Conservation (phyloP, 2,888 invertebrate species). For the Ochlodes sylvanus region DNA sequence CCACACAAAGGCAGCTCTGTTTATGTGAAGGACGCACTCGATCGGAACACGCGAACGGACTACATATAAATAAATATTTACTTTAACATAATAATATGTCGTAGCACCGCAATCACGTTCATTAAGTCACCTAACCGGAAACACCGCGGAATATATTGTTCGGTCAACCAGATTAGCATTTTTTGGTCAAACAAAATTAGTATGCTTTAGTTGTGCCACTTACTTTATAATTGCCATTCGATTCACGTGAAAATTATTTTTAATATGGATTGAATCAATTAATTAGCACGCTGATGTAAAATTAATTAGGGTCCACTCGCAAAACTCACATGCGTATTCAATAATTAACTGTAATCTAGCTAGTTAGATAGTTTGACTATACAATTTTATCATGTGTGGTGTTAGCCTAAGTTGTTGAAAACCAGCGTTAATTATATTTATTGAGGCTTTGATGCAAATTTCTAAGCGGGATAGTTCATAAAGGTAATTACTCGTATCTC, state of each 20-base stretch:
- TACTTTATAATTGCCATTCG: background rate
- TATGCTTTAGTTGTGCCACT: background rate
- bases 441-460: constrained; percentile 70
- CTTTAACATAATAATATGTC: constrained; percentile 23
- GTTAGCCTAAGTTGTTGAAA: constrained; percentile 37
- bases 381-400: constrained; percentile 17
- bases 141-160: constrained; percentile 25
- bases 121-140: constrained; percentile 12
- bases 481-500: constrained; percentile 74
- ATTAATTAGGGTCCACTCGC: no score
- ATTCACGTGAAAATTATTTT: background rate
- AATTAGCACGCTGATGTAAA: no score
- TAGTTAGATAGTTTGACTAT: no score
- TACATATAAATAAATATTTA: constrained; percentile 36
- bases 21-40: constrained; percentile 64
- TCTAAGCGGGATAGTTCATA: constrained; percentile 75
- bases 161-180: constrained; percentile 11
- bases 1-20: constrained; percentile 70
- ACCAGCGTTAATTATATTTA: constrained; percentile 66
- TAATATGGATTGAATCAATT: no score
- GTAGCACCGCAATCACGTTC: constrained; percentile 40
- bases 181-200: constrained; percentile 6
- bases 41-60: constrained; percentile 59
- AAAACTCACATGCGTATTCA: no score
- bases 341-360: no score